phyloP scores from a whole-genome alignment of 2,888 invertebrate genomes.

The Barypeithes pellucidus region DNA sequence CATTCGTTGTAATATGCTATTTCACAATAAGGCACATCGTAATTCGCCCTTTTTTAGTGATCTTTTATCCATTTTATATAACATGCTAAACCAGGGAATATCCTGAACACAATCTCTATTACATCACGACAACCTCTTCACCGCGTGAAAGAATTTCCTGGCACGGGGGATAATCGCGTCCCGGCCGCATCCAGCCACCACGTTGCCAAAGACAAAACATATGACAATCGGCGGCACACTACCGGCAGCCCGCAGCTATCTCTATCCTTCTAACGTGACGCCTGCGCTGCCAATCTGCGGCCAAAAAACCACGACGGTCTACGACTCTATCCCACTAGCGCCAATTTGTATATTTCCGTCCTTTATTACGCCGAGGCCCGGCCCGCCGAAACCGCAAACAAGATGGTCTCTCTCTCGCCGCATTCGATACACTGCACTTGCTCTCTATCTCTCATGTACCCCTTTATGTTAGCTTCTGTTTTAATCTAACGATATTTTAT shows the following conservation, averaged over 20 bases:
- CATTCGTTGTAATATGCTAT: no score
- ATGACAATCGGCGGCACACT: slow-evolving; percentile 61
- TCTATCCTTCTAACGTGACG: slow-evolving; percentile 67
- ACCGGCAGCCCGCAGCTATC: slow-evolving; percentile 45
- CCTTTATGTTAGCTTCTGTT: slow-evolving; percentile 70
- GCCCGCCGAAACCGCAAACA: slow-evolving; percentile 81
- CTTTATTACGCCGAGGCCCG: slow-evolving; percentile 80
- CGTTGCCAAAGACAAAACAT: slow-evolving; percentile 67
- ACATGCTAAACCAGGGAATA: no score
- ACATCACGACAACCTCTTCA: slow-evolving; percentile 9
- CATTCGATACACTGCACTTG: slow-evolving; percentile 69
- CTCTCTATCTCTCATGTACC: slow-evolving; percentile 68
- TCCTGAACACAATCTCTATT: not conserved
- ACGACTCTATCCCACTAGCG: slow-evolving; percentile 69
- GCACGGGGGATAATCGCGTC: slow-evolving; percentile 70
- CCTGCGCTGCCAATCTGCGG: slow-evolving; percentile 68
- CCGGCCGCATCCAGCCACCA: slow-evolving; percentile 66
- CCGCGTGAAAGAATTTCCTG: slow-evolving; percentile 26
- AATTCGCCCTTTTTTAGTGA: no score
- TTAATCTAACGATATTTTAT: slow-evolving; percentile 67
- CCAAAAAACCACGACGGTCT: slow-evolving; percentile 71
- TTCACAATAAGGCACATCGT: no score
- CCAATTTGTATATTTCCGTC: slow-evolving; percentile 79
- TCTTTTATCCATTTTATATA: no score
- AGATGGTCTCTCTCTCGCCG: slow-evolving; percentile 74